These are phyloP conservation scores for Cynocephalus volans DNA, from an alignment of 2,113 vertebrate species.

Conservation along the genomic window DNA sequence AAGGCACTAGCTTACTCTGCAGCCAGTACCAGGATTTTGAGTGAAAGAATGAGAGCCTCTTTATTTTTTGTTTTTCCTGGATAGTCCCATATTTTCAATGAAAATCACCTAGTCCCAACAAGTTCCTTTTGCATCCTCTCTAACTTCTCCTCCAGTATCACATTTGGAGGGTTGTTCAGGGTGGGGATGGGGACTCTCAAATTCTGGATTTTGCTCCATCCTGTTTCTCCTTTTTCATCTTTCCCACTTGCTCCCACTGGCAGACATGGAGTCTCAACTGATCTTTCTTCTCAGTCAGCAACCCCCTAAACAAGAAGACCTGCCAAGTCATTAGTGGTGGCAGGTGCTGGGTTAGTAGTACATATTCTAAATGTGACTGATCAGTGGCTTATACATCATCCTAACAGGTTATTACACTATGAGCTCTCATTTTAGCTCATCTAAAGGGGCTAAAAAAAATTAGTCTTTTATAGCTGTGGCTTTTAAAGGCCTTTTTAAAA, in stretches of 20 bases:
- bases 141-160: not conserved
- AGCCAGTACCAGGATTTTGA: not conserved
- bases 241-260: not conserved
- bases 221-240: not conserved
- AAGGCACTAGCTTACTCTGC: not conserved
- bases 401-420: not conserved
- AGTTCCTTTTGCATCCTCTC: not conserved
- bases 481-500: constrained; percentile 31
- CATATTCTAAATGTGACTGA: not conserved
- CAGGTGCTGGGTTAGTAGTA: not conserved
- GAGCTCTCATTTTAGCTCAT: constrained; percentile 17
- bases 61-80: not conserved
- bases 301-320: not conserved
- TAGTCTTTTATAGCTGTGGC: not conserved
- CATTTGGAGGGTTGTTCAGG: not conserved
- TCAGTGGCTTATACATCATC: not conserved
- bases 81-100: not conserved
- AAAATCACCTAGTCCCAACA: not conserved
- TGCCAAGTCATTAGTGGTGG: not conserved
- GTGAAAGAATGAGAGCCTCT: not conserved
- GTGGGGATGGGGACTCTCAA: not conserved
- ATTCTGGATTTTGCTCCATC: not conserved
- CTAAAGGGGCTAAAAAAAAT: not conserved
- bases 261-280: not conserved
- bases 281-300: not conserved